Percentiles rank a stretch among this genome's conserved stretches.
Evolutionary conservation across 2,888 invertebrate genomes (phyloP).

Genomic region (Prionchulus punctatus): DNA sequence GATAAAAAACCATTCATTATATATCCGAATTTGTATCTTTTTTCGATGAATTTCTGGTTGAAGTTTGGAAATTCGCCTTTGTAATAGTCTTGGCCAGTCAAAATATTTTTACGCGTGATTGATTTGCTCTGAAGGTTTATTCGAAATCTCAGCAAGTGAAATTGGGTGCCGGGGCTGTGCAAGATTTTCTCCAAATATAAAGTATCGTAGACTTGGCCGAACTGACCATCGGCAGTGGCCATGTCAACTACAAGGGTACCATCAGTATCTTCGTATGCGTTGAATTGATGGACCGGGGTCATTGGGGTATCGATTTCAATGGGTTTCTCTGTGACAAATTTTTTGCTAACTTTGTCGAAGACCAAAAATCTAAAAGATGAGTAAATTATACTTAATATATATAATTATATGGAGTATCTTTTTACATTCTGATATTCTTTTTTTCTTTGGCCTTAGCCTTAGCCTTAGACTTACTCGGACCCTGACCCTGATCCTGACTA

Average conservation of each 20-base stretch:
- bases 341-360: no score
- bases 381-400: no score
- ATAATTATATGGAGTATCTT: no score
- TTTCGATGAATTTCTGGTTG: constrained; percentile 26
- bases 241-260: constrained; percentile 7
- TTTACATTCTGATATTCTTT: no score
- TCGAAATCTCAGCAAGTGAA: no score
- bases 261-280: constrained; percentile 17
- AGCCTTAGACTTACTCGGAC: no score
- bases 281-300: constrained; percentile 29
- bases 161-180: constrained; percentile 29
- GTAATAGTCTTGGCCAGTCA: background rate
- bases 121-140: constrained; percentile 17
- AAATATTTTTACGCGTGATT: background rate
- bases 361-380: no score
- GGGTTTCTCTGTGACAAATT: no score
- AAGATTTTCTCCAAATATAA: constrained; percentile 31
- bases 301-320: background rate
- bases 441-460: no score
- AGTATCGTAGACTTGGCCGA: no score
- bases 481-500: no score
- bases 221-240: constrained; percentile 29
- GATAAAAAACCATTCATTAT: constrained; percentile 1
- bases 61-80: constrained; percentile 24
- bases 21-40: constrained; percentile 24